Conservation (phyloP, 2,113 vertebrate genomes). For the Platysteira castanea region DNA sequence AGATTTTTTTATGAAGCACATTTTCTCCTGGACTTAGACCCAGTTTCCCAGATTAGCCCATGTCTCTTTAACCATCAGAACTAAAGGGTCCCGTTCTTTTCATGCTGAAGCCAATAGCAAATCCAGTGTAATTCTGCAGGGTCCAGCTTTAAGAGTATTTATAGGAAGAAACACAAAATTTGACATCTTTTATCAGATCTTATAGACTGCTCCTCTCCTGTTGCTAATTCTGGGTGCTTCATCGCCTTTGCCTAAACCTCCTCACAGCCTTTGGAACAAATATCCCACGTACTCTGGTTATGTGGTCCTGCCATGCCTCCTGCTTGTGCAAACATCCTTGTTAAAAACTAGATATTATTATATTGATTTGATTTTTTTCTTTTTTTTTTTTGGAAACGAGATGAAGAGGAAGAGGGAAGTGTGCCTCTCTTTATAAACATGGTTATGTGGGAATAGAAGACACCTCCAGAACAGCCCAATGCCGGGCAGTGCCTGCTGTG, state of each 20-base stretch:
- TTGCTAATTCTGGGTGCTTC: fast-evolving
- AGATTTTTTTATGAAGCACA: background rate
- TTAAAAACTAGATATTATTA: background rate
- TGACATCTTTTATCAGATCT: background rate
- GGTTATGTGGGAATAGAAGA: fast-evolving
- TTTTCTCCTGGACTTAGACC: background rate
- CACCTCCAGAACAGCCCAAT: background rate
- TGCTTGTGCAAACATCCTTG: background rate
- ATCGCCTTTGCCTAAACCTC: fast-evolving
- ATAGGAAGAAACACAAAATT: background rate
- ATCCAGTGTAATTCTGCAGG: background rate
- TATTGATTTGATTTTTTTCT: no score
- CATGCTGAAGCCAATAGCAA: background rate
- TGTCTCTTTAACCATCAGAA: background rate
- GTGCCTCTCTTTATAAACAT: background rate
- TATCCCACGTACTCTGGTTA: no score
- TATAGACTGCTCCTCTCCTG: background rate
- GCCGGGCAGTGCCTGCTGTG: background rate
- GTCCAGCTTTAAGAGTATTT: background rate
- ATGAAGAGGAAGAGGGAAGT: no score
- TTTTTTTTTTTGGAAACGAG: background rate
- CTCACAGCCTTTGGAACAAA: background rate
- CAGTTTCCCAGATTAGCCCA: background rate
- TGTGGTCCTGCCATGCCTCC: no score
- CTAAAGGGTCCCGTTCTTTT: background rate